A percentile compares a stretch with the other conserved stretches of the same genome.
These are phyloP conservation scores for Acromyrmex heyeri DNA, from an alignment of 1,140 invertebrate genomes.

Conservation along the genomic window DNA sequence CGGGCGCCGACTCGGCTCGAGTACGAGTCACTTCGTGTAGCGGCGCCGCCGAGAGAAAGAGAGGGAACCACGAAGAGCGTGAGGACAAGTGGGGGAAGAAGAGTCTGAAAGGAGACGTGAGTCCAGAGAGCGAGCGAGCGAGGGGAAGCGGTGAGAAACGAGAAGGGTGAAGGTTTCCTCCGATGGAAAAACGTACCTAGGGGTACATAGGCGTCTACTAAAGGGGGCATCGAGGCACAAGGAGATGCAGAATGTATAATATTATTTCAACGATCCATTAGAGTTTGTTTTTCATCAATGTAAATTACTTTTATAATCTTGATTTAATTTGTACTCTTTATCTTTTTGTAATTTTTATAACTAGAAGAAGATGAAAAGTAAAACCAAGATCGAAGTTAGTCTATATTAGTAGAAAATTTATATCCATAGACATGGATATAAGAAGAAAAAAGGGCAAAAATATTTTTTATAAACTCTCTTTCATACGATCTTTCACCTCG, in stretches of 20 bases:
- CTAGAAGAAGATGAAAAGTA: background rate
- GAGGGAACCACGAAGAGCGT: background rate
- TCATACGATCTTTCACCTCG: no score
- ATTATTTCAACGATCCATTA: background rate
- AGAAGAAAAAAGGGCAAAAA: no score
- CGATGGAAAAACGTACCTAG: conserved; percentile 38
- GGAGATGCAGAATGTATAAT: background rate
- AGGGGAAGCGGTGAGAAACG: conserved; percentile 4
- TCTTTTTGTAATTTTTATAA: no score
- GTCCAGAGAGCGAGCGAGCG: conserved; percentile 43
- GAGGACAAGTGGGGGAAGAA: conserved; percentile 26
- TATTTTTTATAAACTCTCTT: no score
- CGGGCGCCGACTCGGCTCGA: conserved; percentile 23
- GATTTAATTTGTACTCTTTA: no score
- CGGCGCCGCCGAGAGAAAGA: background rate
- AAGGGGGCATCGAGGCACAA: background rate
- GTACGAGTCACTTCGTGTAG: background rate
- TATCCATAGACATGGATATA: no score
- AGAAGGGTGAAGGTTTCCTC: conserved; percentile 58
- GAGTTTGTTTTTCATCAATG: no score
- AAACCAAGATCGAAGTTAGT: no score
- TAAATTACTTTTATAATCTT: no score
- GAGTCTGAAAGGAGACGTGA: conserved; percentile 43
- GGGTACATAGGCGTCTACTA: conserved; percentile 25
- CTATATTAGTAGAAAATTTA: no score